Evolutionary conservation across 1,140 invertebrate genomes (phyloP).

Genomic region (Drosophila ohnishii): DNA sequence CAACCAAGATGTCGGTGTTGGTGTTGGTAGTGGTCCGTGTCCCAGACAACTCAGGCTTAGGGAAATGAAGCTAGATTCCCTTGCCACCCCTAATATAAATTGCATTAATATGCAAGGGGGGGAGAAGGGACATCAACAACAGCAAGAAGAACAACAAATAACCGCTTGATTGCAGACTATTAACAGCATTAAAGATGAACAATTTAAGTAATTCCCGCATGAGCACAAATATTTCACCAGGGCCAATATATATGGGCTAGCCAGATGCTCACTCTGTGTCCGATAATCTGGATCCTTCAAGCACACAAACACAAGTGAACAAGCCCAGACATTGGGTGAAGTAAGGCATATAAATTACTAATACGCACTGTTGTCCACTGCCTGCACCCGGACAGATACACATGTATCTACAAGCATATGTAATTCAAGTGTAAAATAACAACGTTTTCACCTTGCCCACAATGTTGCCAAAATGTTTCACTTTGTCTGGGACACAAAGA

Average conservation of each 20-base stretch:
- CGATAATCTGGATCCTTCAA: slow-evolving; percentile 9
- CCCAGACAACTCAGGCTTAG: slow-evolving; percentile 21
- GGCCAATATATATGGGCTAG: not conserved
- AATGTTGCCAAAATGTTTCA: slow-evolving; percentile 45
- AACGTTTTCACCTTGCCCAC: slow-evolving; percentile 46
- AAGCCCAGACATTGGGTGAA: slow-evolving; percentile 26
- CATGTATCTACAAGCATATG: slow-evolving; percentile 23
- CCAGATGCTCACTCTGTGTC: slow-evolving; percentile 12
- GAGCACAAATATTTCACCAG: slow-evolving; percentile 49
- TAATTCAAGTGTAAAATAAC: slow-evolving; percentile 54
- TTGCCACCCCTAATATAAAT: slow-evolving; percentile 46
- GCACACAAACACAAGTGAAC: slow-evolving; percentile 1
- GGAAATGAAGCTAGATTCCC: slow-evolving; percentile 37
- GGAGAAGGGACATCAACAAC: slow-evolving; percentile 12
- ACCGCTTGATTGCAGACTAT: slow-evolving; percentile 71
- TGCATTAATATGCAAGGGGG: slow-evolving; percentile 65
- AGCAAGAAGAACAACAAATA: slow-evolving; percentile 48
- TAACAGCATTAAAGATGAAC: slow-evolving; percentile 75
- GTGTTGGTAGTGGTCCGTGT: slow-evolving; percentile 4
- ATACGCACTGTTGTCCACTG: slow-evolving; percentile 67
- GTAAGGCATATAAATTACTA: slow-evolving; percentile 69
- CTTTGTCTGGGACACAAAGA: slow-evolving; percentile 36
- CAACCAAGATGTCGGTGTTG: slow-evolving; percentile 9
- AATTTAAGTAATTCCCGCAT: slow-evolving; percentile 72
- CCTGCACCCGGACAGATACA: slow-evolving; percentile 37